Percentiles rank a stretch among this genome's conserved stretches.
Conservation (phyloP, 1,140 invertebrate species). For the Orchestia grillus region DNA sequence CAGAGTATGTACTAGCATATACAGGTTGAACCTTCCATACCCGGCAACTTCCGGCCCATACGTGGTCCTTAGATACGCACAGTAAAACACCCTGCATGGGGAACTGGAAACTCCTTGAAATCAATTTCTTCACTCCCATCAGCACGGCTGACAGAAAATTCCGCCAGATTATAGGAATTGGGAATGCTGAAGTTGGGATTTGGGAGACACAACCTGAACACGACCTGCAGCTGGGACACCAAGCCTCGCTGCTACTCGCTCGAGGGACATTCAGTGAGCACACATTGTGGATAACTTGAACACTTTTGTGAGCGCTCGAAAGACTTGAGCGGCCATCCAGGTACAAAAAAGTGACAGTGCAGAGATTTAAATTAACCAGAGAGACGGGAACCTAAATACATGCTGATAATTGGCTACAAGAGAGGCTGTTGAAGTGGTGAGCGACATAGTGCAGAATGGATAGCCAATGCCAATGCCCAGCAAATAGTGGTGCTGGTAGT, state of each 20-base stretch:
- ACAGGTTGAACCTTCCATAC: too few relatives aligned
- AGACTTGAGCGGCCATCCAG: not conserved
- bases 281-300: not conserved
- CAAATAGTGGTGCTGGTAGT: not conserved
- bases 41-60: too few relatives aligned
- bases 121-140: too few relatives aligned
- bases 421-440: not conserved
- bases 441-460: not conserved
- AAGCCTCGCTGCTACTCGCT: not conserved
- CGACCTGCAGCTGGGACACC: not conserved
- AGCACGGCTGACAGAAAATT: too few relatives aligned
- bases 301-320: not conserved
- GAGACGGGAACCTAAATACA: not conserved
- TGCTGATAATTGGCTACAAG: not conserved
- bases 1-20: too few relatives aligned
- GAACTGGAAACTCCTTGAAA: too few relatives aligned
- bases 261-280: not conserved
- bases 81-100: too few relatives aligned
- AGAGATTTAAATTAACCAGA: not conserved
- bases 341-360: not conserved
- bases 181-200: too few relatives aligned
- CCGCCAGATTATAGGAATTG: too few relatives aligned
- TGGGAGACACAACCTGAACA: not conserved
- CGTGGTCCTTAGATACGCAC: too few relatives aligned
- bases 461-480: not conserved